Base-by-base conservation (phyloP, 2,113 vertebrate genomes). In the Platycercus adscitus region DNA sequence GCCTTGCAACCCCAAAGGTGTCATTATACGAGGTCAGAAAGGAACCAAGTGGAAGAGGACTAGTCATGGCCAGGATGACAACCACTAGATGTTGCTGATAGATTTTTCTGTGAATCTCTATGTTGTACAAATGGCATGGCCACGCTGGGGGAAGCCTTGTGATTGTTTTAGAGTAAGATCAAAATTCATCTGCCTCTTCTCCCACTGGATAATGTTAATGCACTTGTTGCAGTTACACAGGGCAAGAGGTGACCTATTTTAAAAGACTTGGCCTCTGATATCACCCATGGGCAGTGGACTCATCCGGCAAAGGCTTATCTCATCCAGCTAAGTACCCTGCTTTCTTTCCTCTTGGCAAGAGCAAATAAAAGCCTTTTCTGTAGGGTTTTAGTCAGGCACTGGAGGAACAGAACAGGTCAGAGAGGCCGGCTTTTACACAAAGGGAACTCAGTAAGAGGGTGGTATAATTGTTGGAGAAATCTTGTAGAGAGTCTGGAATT, bases 181-280 rank as follows among this genome's bases (percentile, higher is more conserved):
- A 90, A 71, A 91, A 91, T 60, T 83, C 60, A 63, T 72, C 65
- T 82, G 69, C 60, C 65, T 69, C 70, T 84, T 81, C 24, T 96
- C 93, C 86, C 82, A 31, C 72, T 56, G 88, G 90, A 69, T 63
- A 55, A 26, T 37, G 37, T 80, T 95, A 95, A 96, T 96, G 96
- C 73, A 77, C 91, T 94, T 24, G 41, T 31, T 70, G 77, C 44
- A 64, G 70, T 69, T 60, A 28, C 7, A 43, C n/a, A 87, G 93
- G 92, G 80, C 71, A 73, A 46, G 73, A 85, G 80, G 86, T 94
- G 96, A 89, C 65, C 58, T 91, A 25, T 82, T 92, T 56, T 91
- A 76, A 72, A 88, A 56, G 91, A 35, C 49, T 3, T 92, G 77
- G 17, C 81, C 91, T 87, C 81, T 93, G 95, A 85, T 41, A 20